Evolutionary conservation across 2,113 vertebrate species (phyloP).

Genomic region (Ageneiosus marmoratus): DNA sequence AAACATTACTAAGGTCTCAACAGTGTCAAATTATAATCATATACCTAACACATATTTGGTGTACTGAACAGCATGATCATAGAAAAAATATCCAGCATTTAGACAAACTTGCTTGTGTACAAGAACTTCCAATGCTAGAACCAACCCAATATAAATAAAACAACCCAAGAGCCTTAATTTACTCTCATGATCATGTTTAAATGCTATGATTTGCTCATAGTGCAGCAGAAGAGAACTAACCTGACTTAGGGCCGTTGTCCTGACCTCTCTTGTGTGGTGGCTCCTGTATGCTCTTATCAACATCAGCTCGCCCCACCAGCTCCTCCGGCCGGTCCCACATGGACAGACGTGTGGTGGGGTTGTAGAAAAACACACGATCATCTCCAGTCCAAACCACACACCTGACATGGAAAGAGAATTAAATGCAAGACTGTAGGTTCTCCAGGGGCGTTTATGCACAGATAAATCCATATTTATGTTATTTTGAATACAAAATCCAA

Average conservation of each 20-base stretch:
- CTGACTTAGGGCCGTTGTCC: conserved; percentile 86
- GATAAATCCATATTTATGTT: not conserved
- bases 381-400: conserved; percentile 98
- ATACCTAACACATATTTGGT: not conserved
- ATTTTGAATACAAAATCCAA: too few relatives aligned
- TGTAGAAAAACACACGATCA: conserved; percentile 96
- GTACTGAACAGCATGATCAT: not conserved
- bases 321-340: conserved; percentile 99
- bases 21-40: not conserved
- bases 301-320: conserved; percentile 90
- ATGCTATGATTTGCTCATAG: not conserved
- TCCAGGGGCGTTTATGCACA: not conserved
- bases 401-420: conserved; percentile 66
- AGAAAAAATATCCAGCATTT: not conserved
- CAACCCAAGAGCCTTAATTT: not conserved
- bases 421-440: not conserved
- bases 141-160: not conserved
- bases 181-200: not conserved
- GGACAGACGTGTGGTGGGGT: conserved; percentile 94
- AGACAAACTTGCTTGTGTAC: not conserved
- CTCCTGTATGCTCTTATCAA: conserved; percentile 97
- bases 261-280: conserved; percentile 94
- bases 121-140: not conserved
- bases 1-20: not conserved
- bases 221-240: conserved; percentile 64